Evolutionary conservation across 2,113 vertebrate genomes (phyloP).

Genomic region (Vulpes ferrilata): DNA sequence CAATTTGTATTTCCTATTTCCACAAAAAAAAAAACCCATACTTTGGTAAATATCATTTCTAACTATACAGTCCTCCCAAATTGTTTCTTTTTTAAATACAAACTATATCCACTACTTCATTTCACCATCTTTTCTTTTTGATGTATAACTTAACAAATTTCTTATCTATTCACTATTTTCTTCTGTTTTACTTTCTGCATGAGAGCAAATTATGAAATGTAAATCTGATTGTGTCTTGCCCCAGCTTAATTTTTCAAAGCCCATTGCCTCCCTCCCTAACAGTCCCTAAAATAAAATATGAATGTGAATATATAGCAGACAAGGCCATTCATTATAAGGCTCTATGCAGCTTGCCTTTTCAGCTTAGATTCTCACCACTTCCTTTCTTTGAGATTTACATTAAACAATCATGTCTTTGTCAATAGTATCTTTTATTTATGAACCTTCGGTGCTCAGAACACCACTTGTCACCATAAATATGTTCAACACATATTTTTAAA

Average conservation of each 20-base stretch:
- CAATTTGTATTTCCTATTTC: not conserved
- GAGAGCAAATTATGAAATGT: slow-evolving; percentile 30
- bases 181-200: not conserved
- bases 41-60: not conserved
- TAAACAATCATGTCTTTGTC: not conserved
- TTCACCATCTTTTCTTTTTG: not conserved
- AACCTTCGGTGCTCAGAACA: not conserved
- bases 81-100: not conserved
- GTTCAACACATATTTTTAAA: not conserved
- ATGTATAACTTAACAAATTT: slow-evolving; percentile 32
- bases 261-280: not conserved
- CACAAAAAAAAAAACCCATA: not conserved
- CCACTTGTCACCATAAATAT: not conserved
- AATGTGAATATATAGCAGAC: not conserved
- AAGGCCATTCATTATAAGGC: not conserved
- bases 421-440: not conserved
- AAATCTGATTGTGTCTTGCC: not conserved
- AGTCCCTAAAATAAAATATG: not conserved
- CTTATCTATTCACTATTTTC: not conserved
- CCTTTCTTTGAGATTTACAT: not conserved
- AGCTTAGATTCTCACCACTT: not conserved
- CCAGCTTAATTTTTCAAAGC: not conserved
- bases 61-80: not conserved
- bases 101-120: not conserved
- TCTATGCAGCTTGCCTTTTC: not conserved